A percentile compares a stretch with the other conserved stretches of the same genome.
phyloP scores from a whole-genome alignment of 92 coral and sea anemone species.

The Parazoanthus darwini region DNA sequence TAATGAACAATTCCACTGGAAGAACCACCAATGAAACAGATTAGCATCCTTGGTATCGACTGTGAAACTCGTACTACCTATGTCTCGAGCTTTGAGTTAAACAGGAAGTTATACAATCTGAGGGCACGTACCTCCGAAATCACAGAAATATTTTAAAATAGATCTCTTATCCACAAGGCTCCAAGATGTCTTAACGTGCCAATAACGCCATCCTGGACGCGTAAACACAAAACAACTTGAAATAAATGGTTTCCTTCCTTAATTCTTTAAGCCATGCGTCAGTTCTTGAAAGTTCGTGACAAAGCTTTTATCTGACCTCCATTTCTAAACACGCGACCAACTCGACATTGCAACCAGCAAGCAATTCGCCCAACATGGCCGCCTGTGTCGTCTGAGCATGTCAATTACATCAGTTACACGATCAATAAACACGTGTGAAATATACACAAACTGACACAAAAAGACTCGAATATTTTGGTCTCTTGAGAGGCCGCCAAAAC shows the following conservation, averaged over 20 bases:
- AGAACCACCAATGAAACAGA: too few species aligned
- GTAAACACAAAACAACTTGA: constrained; percentile 43
- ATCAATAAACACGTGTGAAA: constrained; percentile 9
- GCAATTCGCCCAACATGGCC: neutral
- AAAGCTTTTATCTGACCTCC: constrained; percentile 7
- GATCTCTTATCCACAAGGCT: constrained; percentile 44
- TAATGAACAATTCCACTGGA: too few species aligned
- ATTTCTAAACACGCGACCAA: constrained; percentile 4
- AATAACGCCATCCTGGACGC: constrained; percentile 38
- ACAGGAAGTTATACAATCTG: neutral
- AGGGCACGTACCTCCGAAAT: constrained; percentile 35
- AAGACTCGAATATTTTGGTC: neutral
- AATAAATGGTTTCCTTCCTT: constrained; percentile 49
- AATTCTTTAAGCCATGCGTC: constrained; percentile 44
- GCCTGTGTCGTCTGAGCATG: constrained; percentile 23
- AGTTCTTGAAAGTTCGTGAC: constrained; percentile 27
- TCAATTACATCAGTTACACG: neutral
- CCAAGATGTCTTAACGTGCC: constrained; percentile 41
- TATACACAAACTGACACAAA: neutral
- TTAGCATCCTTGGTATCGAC: too few species aligned
- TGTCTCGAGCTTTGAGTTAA: neutral
- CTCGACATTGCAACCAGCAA: neutral
- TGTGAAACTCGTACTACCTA: too few species aligned
- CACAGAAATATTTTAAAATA: constrained; percentile 27
- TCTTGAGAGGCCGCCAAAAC: constrained; percentile 43